Evolutionary conservation across 2,888 invertebrate species (phyloP).

Genomic region (Orchesellides sinensis): DNA sequence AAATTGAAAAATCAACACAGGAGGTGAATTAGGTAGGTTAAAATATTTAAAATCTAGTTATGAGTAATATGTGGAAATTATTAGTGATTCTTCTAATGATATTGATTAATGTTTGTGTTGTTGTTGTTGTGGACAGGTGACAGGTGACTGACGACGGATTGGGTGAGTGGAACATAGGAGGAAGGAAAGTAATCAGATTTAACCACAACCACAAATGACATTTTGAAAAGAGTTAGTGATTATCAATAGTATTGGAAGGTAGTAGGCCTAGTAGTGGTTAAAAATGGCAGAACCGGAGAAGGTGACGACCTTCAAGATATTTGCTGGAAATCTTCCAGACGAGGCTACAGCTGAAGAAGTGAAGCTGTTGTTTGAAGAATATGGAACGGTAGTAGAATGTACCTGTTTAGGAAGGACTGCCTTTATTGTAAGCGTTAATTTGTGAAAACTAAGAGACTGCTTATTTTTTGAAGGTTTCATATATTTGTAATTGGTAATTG

Average conservation of each 20-base stretch:
- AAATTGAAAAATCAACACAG: too few species aligned
- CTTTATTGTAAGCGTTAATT: constrained; percentile 69
- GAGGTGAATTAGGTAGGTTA: too few species aligned
- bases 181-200: too few species aligned
- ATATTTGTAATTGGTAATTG: neutral
- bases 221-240: too few species aligned
- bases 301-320: constrained; percentile 70
- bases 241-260: neutral
- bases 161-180: too few species aligned
- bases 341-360: constrained; percentile 66
- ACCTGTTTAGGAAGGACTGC: constrained; percentile 63
- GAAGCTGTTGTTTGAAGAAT: constrained; percentile 67
- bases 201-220: too few species aligned
- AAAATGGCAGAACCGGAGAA: constrained; percentile 28
- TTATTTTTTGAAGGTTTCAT: neutral
- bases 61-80: too few species aligned
- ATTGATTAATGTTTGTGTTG: too few species aligned
- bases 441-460: neutral
- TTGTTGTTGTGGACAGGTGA: neutral
- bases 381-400: constrained; percentile 71
- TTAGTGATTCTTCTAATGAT: too few species aligned
- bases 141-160: neutral
- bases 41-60: too few species aligned
- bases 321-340: constrained; percentile 65
- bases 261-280: neutral